A percentile compares a stretch with the other conserved stretches of the same genome.
Evolutionary conservation across 2,113 vertebrate genomes (phyloP).

Genomic region (Dermatemys mawii): DNA sequence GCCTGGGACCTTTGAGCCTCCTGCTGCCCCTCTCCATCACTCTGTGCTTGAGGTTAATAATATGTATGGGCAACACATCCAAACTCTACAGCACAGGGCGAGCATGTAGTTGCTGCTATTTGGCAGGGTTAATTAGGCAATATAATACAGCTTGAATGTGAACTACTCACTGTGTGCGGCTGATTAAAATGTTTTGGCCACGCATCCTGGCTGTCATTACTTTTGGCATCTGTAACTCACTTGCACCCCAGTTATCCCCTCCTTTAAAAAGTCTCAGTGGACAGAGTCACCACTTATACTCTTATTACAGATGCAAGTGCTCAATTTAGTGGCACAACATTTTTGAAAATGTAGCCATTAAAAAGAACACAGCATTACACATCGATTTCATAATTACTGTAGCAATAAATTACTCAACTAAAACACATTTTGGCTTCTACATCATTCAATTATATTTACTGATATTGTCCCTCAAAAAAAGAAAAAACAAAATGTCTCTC

Average conservation of each 20-base stretch:
- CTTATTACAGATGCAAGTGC: not conserved
- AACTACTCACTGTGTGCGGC: accelerated
- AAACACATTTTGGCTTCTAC: not conserved
- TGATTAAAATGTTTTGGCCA: not conserved
- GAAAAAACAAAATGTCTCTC: not conserved
- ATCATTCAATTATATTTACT: not conserved
- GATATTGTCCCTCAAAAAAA: not conserved
- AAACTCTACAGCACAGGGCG: not conserved
- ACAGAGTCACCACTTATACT: not conserved
- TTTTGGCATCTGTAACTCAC: not conserved
- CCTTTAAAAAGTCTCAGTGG: not conserved
- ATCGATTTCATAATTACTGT: not conserved
- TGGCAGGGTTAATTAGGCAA: not conserved
- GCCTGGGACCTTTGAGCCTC: accelerated
- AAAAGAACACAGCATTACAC: not conserved
- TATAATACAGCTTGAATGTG: not conserved
- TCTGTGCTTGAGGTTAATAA: not conserved
- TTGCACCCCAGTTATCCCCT: not conserved
- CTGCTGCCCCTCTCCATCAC: not conserved
- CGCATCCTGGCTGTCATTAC: not conserved
- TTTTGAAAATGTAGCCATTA: not conserved
- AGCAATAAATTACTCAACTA: not conserved
- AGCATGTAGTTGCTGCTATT: not conserved
- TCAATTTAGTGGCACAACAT: not conserved
- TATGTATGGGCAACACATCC: not conserved